Evolutionary conservation across 2,113 vertebrate genomes (phyloP).

Genomic region (Myocastor coypus): DNA sequence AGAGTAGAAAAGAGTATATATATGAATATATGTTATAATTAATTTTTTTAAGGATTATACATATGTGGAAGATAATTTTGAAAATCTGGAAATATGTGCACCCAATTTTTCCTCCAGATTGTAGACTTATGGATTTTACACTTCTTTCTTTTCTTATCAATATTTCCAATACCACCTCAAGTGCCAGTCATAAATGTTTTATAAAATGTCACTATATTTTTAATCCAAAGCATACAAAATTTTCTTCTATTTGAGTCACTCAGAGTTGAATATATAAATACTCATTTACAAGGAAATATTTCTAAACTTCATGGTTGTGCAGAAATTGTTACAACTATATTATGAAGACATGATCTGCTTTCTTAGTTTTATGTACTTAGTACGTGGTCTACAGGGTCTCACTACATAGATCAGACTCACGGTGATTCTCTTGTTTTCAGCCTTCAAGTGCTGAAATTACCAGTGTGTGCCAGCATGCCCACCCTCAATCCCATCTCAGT

Average conservation of each 20-base stretch:
- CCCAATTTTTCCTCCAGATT: conserved; percentile 29
- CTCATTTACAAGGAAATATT: conserved; percentile 9
- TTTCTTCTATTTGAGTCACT: not conserved
- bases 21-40: not conserved
- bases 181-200: not conserved
- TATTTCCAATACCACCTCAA: not conserved
- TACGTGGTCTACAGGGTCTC: no score
- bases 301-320: conserved; percentile 26
- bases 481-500: no score
- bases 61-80: conserved; percentile 37
- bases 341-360: not conserved
- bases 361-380: no score
- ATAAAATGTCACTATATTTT: not conserved
- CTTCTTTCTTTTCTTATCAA: not conserved
- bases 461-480: no score
- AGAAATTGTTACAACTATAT: not conserved
- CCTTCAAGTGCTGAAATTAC: no score
- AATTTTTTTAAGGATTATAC: conserved; percentile 33
- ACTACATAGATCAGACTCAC: no score
- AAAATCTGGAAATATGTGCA: not conserved
- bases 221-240: not conserved
- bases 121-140: not conserved
- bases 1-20: conserved; percentile 12
- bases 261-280: not conserved
- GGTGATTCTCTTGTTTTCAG: no score